Evolutionary conservation across 2,113 vertebrate species (phyloP).

Genomic region (Coptodon rendalli): DNA sequence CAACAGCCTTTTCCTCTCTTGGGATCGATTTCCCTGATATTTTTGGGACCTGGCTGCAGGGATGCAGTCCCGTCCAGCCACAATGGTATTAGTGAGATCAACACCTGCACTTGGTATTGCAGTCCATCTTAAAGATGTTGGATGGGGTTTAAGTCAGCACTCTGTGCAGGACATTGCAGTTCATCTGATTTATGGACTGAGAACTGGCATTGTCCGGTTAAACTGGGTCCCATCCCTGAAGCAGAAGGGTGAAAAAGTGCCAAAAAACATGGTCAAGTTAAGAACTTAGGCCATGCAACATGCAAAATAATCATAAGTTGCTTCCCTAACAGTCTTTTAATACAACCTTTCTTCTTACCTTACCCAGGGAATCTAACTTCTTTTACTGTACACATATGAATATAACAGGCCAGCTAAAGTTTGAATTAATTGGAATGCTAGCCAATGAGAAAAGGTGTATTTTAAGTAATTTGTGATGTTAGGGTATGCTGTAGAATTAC

Average conservation of each 20-base stretch:
- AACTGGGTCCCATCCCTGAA: background rate
- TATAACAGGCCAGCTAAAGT: background rate
- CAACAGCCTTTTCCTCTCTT: background rate
- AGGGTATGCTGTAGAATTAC: background rate
- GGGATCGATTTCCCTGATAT: background rate
- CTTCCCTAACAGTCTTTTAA: background rate
- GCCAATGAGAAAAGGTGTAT: background rate
- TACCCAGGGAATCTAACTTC: background rate
- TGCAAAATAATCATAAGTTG: background rate
- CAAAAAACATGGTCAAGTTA: background rate
- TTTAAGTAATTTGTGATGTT: background rate
- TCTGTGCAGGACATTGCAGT: background rate
- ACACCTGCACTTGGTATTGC: background rate
- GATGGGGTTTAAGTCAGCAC: background rate
- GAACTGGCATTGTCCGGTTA: background rate
- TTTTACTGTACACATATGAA: background rate
- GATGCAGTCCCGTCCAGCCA: background rate
- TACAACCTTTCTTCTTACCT: background rate
- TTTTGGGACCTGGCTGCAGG: background rate
- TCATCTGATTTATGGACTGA: background rate
- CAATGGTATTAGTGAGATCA: background rate
- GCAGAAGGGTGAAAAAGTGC: background rate
- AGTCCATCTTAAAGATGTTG: background rate
- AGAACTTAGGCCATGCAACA: background rate
- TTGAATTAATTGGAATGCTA: background rate